Percentiles rank a stretch among this genome's conserved stretches.
Evolutionary conservation across 2,113 vertebrate genomes (phyloP).

Genomic region (Epinephelus moara): DNA sequence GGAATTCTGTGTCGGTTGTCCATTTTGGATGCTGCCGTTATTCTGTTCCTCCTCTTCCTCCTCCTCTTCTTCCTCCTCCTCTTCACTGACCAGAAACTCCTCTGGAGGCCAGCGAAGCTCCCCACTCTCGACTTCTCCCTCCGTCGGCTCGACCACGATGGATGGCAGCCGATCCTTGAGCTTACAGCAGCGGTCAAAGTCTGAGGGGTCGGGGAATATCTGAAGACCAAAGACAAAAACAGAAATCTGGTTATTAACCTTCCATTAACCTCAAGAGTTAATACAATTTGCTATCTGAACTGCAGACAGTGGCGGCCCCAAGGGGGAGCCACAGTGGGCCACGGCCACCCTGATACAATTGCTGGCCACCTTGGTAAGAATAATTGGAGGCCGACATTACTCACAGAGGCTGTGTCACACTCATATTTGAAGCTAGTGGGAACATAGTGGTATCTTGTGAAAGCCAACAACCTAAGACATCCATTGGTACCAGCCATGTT

Average conservation of each 20-base stretch:
- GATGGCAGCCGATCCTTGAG: constrained; percentile 97
- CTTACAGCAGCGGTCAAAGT: constrained; percentile 96
- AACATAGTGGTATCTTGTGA: too few species aligned
- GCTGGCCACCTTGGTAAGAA: too few species aligned
- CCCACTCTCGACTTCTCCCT: constrained; percentile 96
- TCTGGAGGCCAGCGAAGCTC: constrained; percentile 98
- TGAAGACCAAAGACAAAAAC: constrained; percentile 62
- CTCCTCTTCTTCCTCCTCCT: constrained; percentile 80
- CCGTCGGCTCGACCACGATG: constrained; percentile 95
- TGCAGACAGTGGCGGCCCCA: neutral
- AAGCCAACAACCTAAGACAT: too few species aligned
- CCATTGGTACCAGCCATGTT: too few species aligned
- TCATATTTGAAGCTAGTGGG: too few species aligned
- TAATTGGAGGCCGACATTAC: too few species aligned
- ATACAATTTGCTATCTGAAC: neutral
- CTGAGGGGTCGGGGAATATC: constrained; percentile 98
- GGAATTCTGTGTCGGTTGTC: constrained; percentile 77
- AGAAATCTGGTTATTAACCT: neutral
- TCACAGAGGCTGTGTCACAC: too few species aligned
- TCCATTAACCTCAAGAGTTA: neutral
- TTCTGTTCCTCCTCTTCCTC: constrained; percentile 81
- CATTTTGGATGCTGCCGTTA: constrained; percentile 81
- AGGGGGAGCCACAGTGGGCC: too few species aligned
- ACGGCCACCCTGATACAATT: too few species aligned
- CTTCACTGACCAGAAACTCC: constrained; percentile 93